Base-by-base conservation (phyloP, 2,888 invertebrate genomes). In the Stegana nigrithorax region DNA sequence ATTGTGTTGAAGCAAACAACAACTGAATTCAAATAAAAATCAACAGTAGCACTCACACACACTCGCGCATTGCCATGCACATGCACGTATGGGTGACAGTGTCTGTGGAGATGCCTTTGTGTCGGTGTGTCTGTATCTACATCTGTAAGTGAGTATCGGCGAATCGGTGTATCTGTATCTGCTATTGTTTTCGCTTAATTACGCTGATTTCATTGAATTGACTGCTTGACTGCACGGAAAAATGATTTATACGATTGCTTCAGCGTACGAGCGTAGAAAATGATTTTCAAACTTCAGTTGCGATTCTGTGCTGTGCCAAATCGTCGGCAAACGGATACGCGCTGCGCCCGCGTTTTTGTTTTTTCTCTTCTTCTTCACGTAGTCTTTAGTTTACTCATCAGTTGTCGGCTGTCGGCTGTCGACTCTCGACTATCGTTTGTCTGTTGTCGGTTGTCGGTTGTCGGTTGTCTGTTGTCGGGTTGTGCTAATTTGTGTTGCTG, bases 231-330 rank as follows among this genome's bases (percentile, higher is more conserved):
- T 21, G 32, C 47, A 55, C 53, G 21, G 21, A 55, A n/a, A n/a
- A n/a, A n/a, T n/a, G n/a, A n/a, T n/a, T n/a, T n/a, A n/a, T n/a
- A 12, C n/a, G n/a, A 25, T n/a, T 26, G 21, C 25, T 26, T 12
- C 10, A 26, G 25, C 21, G 17, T 47, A n/a, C 14, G 6, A 21
- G 19, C 19, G n/a, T n/a, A n/a, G n/a, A 5, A 21, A 8, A n/a
- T 50, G 25, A 50, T 50, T 23, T 23, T 50, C 50, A 26, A 21
- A 25, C n/a, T 44, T 62, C 76, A 76, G 76, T 76, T 61, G 71
- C 69, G 60, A 67, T 80, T 76, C 78, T 68, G 76, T 69, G 66
- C 72, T 47, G 57, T 57, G 58, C 69, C 67, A 67, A 67, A 66
- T 71, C 61, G 62, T 79, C 17, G 42, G n/a, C n/a, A n/a, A n/a